A percentile compares a stretch with the other conserved stretches of the same genome.
Conservation (phyloP, 2,797 vertebrate species). For the Poeciliopsis infans region DNA sequence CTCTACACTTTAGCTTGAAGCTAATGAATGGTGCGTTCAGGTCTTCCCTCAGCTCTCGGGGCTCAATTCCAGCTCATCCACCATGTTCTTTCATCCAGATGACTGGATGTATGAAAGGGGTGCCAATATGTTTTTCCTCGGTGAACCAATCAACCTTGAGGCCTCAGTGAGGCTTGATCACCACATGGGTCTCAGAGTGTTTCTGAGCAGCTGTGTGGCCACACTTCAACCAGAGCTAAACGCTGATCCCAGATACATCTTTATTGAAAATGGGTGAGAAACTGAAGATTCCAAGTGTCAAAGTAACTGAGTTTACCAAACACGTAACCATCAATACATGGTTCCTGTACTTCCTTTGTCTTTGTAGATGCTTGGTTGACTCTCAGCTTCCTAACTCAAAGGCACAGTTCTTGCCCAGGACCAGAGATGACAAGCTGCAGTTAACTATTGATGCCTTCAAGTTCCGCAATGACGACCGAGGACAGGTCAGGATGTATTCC, state of each 20-base stretch:
- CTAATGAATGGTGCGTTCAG: constrained; percentile 73
- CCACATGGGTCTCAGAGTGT: constrained; percentile 72
- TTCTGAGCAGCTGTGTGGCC: constrained; percentile 78
- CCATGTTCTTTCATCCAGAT: constrained; percentile 42
- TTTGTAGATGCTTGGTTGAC: constrained; percentile 68
- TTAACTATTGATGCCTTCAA: constrained; percentile 71
- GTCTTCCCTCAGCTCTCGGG: fast-evolving
- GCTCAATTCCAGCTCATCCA: not conserved
- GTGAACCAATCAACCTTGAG: constrained; percentile 73
- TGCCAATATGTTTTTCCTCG: constrained; percentile 67
- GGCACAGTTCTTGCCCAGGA: constrained; percentile 60
- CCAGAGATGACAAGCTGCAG: constrained; percentile 56
- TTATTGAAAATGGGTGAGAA: constrained; percentile 75
- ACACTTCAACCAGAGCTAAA: constrained; percentile 62
- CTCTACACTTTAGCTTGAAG: constrained; percentile 65
- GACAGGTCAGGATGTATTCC: constrained; percentile 38
- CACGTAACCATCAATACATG: not conserved
- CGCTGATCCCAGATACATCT: constrained; percentile 73
- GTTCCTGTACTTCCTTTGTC: not conserved
- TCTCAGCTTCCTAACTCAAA: constrained; percentile 62
- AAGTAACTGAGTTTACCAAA: not conserved
- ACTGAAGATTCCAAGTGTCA: too few relatives aligned
- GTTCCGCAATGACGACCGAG: constrained; percentile 60
- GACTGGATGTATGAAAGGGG: constrained; percentile 68
- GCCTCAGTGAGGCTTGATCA: constrained; percentile 68